Base-by-base conservation (phyloP, 2,797 vertebrate genomes). In the Notamacropus eugenii region DNA sequence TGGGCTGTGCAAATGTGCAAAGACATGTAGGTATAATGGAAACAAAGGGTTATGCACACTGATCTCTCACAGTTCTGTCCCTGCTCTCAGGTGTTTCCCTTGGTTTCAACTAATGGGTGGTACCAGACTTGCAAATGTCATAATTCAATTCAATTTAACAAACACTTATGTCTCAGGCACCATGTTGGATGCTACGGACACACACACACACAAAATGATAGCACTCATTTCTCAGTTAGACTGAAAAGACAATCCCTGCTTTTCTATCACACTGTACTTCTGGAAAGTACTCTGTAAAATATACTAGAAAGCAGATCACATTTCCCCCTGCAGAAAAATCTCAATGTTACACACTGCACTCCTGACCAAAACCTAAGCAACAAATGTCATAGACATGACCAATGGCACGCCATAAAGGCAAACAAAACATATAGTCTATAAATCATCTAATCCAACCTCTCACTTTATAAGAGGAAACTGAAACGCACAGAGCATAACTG, bases 101-200 rank as follows among this genome's bases (percentile, higher is more conserved):
- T 90, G n/a, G 34, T 52, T 67, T 95, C 92, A 67, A 62, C n/a
- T 94, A 90, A 91, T 93, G 58, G 40, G 55, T 91, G 95, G 95
- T 55, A 92, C 90, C 31, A 40, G n/a, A 57, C 62, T 93, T 91
- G 28, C 58, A 90, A 93, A 92, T 90, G 57, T 82, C 40, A 82
- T 46, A 5, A 27, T 46, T 82, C 22, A 74, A 74, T n/a, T 82
- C 16, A 82, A 27, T 46, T 46, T 46, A 46, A 46, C 22, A 82
- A 27, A 46, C 8, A 27, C 9, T 27, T 27, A 82, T 40, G 40
- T 82, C 22, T 24, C 1, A 3, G 22, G 74, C 40, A 82, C 40
- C 5, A 1, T 46, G n/a, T 82, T 46, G n/a, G 8, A 46, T 27
- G 40, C 22, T 82, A 82, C 9, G n/a, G 22, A 82, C 40, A 40